Base-by-base conservation (phyloP, 1,140 invertebrate genomes). In the Potamilus streckersoni region DNA sequence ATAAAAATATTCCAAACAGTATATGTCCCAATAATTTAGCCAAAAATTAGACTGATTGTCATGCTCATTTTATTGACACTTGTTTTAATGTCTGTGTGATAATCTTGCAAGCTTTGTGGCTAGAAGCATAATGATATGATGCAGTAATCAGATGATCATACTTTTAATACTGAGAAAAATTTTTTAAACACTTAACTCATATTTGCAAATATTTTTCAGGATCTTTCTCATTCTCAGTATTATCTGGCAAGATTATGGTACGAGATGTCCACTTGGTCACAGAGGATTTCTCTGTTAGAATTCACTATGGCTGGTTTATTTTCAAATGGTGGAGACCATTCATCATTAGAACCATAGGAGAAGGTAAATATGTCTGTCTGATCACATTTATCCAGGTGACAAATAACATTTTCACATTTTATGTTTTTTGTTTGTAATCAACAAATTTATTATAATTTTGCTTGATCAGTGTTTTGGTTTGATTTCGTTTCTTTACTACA, bases 241-340 rank as follows among this genome's bases (percentile, higher is more conserved):
- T 99, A 78, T 96, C 97, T 79, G 98, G 98, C 4, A 99, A 99
- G 92, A 95, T 99, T 61, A 99, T 99, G 98, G 98, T 99, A 91
- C 92, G 97, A 80, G 96, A 99, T 92, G 93, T 99, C 85, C 94
- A 96, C 68, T 98, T 96, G 83, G 95, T 98, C 61, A 98, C 95
- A 66, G 95, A 97, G 90, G 97, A 99, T 91, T 98, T 96, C 89
- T 96, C 95, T 58, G 88, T 98, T 60, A 92, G 97, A 82, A 93
- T 98, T 78, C 97, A 99, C 91, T 97, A 99, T 93, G 98, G 97
- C 12, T 99, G 96, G 93, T 92, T 98, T 69, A 97, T 98, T 91
- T 98, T 99, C 91, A 92, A 96, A 76, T 99, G 97, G 96, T 99
- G 97, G 97, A 92, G 89, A 80, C 95, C 95, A 65, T 98, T 98